These are phyloP conservation scores for Oryzias celebensis DNA, from an alignment of 2,113 vertebrate genomes.

Conservation along the genomic window DNA sequence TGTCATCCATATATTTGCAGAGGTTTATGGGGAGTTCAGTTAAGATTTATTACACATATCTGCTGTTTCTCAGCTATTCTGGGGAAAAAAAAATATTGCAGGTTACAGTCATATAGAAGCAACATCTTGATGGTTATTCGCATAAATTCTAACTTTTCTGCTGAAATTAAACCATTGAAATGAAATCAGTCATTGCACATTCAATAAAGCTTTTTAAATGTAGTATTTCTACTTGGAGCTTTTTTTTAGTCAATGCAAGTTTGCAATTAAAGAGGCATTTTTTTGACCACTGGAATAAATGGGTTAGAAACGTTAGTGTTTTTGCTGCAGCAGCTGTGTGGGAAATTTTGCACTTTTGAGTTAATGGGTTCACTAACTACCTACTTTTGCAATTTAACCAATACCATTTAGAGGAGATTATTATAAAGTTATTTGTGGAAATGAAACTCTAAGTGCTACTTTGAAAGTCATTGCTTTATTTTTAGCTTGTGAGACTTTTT, in stretches of 20 bases:
- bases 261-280: conserved; percentile 59
- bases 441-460: conserved; percentile 25
- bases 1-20: conserved; percentile 43
- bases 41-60: conserved; percentile 40
- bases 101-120: background rate
- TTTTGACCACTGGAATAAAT: conserved; percentile 41
- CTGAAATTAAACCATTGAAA: background rate
- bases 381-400: conserved; percentile 26
- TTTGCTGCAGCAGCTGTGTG: conserved; percentile 36
- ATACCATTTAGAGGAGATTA: conserved; percentile 29
- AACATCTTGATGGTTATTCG: background rate
- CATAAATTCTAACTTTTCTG: background rate
- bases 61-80: conserved; percentile 14
- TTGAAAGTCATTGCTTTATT: background rate
- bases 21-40: conserved; percentile 40
- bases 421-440: conserved; percentile 8
- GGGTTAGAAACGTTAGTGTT: conserved; percentile 40
- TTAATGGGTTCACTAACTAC: conserved; percentile 36
- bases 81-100: conserved; percentile 4
- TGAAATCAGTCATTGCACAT: background rate
- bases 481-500: background rate
- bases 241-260: conserved; percentile 44
- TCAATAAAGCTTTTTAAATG: conserved; percentile 10
- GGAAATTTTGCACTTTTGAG: conserved; percentile 46
- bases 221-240: conserved; percentile 18